Base-by-base conservation (phyloP, 2,113 vertebrate species). In the Podilymbus podiceps region DNA sequence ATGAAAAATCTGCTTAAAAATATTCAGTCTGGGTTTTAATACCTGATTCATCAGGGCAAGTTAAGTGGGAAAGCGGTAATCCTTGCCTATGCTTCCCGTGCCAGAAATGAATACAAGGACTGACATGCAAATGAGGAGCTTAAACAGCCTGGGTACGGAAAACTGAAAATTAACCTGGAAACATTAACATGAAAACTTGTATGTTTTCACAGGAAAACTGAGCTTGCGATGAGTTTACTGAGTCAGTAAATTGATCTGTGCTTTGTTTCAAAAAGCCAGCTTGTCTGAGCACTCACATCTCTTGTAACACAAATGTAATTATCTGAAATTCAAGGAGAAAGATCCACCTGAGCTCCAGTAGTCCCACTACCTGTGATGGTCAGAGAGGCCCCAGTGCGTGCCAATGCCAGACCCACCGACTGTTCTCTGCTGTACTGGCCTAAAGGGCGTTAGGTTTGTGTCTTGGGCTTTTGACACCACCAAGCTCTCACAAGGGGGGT, bases 261-360 rank as follows among this genome's bases (percentile, higher is more conserved):
- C n/a, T 88, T 82, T 66, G 72, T 52, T 86, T 56, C 59, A 87
- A 67, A 85, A 55, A 82, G 40, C 40, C 64, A 30, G 19, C 50
- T 50, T 30, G 46, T 42, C 33, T 42, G 42, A 81, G 56, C 5
- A 3, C 64, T 73, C 13, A 0, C 17, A 9, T 46, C 46, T 46
- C n/a, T 68, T 21, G 35, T 73, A 30, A 12, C 15, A 35, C 52
- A 55, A 6, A 58, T 3, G 17, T 19, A 66, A 67, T 74, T 33
- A 19, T 15, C 20, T 77, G 78, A 55, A 72, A 85, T 35, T n/a
- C 38, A 44, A 80, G 66, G 35, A 64, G 75, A 83, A 85, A 15
- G 8, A 77, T 55, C 25, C 94, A 97, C 97, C 97, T 97, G 97
- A 83, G 98, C 97, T 59, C 98, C 97, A 53, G 91, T 95, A 47